These are phyloP conservation scores for Pseudococcus longispinus DNA, from an alignment of 2,888 invertebrate species.

Conservation along the genomic window DNA sequence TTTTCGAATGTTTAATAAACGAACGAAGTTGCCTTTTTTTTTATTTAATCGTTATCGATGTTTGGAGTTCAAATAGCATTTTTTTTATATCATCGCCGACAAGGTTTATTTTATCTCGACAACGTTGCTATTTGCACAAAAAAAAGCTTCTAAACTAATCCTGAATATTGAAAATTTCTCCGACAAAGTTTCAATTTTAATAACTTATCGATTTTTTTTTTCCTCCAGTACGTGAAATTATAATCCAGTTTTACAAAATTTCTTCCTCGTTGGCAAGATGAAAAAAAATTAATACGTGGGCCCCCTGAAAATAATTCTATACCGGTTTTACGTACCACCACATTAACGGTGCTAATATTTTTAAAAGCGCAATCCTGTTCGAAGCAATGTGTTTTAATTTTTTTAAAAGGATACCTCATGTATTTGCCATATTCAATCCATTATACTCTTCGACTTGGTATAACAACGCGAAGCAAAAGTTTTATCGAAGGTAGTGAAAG, in stretches of 20 bases:
- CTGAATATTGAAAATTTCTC: background rate
- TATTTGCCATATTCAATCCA: background rate
- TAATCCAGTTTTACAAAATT: background rate
- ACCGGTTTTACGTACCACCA: background rate
- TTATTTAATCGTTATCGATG: background rate
- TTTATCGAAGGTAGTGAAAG: background rate
- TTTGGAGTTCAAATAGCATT: background rate
- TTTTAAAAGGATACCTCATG: background rate
- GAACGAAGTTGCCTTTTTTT: background rate
- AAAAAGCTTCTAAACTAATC: background rate
- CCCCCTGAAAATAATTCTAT: background rate
- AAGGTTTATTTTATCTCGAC: background rate
- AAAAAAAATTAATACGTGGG: background rate
- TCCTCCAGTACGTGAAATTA: background rate
- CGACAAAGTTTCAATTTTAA: conserved; percentile 10
- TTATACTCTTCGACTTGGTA: background rate
- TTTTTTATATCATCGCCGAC: background rate
- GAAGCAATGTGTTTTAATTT: background rate
- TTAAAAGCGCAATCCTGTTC: background rate
- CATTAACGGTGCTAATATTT: background rate
- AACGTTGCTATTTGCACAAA: background rate
- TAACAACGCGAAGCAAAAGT: background rate
- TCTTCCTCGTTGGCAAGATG: background rate
- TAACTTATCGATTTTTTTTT: background rate
- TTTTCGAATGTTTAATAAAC: conserved; percentile 11